Evolutionary conservation across 1,140 invertebrate species (phyloP), one percentile per base, ranked within the genome.

Genomic region (Ctenoplectra terminalis): DNA sequence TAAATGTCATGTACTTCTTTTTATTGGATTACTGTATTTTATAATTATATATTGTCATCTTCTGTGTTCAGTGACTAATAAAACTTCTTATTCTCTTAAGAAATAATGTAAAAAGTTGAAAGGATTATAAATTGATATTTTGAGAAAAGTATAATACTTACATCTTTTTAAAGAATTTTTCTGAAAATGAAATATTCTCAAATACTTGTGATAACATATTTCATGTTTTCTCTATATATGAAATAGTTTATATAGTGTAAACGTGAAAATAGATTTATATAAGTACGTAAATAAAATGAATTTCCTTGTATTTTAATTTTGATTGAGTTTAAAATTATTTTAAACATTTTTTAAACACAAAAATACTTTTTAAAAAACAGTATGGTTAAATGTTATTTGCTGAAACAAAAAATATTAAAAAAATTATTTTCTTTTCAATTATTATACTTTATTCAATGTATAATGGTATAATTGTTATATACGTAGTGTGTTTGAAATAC

Each of bases 1-100:
- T 40, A 46, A 61, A 69, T 69, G 23, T 50, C 13, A 40, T 46
- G 29, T n/a, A 26, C 17, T 34, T 56, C 15, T 46, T 86, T 82
- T 75, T 72, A 67, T 83, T 86, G 67, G 34, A 87, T 87, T 86
- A 58, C 46, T 87, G 70, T 82, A 86, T 81, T 75, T 83, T 81
- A 60, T 70, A 50, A 63, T 74, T 56, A 81, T 56, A 81, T 72
- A 74, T 86, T 69, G 56, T 81, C 77, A 73, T 87, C 54, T 64
- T 81, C 58, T 81, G 26, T 84, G 40, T 87, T 64, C 56, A 50
- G 48, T 60, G 34, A 73, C 23, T 56, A 64, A 64, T 37, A 63
- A 70, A 48, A 58, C n/a, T 46, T 58, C 34, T 43, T 75, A 64
- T 48, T 52, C 37, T 64, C 37, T 74, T 80, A 64, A 43, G 13